Conservation (phyloP, 2,797 vertebrate species). For the Syncerus caffer region DNA sequence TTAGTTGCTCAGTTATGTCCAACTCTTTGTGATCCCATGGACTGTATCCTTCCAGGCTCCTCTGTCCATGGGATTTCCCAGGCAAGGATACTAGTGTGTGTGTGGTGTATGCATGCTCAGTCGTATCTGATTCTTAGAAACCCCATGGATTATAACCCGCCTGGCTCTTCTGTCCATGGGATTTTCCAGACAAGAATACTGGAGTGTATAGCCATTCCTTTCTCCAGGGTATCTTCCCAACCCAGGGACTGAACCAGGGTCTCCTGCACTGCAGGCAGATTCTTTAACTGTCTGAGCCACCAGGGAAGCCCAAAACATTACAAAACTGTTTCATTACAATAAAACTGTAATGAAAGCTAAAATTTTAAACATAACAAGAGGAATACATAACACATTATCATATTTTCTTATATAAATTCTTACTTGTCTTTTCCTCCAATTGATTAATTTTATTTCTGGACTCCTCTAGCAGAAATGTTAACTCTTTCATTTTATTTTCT, state of each 20-base stretch:
- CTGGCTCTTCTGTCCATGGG: neutral
- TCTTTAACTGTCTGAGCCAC: neutral
- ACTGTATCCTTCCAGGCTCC: neutral
- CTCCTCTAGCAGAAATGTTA: conserved; percentile 85
- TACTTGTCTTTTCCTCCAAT: conserved; percentile 88
- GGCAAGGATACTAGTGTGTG: neutral
- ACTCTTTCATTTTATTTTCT: conserved; percentile 84
- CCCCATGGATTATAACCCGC: neutral
- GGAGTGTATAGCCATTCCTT: neutral
- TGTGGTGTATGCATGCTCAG: neutral
- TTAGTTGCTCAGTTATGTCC: neutral
- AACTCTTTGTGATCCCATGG: neutral
- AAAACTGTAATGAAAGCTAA: conserved; percentile 22
- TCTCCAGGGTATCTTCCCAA: neutral
- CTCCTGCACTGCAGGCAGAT: neutral
- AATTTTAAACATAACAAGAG: conserved; percentile 23
- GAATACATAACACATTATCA: neutral
- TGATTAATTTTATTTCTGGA: conserved; percentile 81
- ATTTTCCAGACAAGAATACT: neutral
- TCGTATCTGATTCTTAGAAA: neutral
- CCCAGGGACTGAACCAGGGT: neutral
- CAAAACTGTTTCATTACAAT: neutral
- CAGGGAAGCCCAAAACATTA: neutral
- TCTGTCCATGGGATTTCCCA: neutral
- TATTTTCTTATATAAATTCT: conserved; percentile 70